Conservation (phyloP, 2,113 vertebrate species). For the Prinia subflava region DNA sequence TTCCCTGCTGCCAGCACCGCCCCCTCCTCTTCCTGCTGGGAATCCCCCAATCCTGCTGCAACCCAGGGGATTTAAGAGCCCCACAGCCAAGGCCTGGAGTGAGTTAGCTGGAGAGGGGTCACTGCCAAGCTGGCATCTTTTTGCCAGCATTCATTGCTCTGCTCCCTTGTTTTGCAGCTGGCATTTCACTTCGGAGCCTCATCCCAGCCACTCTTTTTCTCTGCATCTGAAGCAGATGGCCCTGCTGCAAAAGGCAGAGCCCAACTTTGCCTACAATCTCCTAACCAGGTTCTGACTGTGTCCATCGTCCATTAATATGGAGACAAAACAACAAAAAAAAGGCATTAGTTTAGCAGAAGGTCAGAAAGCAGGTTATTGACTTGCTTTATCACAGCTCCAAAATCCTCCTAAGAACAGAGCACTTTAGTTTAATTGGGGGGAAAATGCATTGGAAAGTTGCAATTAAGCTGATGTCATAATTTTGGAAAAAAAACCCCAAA, state of each 20-base stretch:
- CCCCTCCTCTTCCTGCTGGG: background rate
- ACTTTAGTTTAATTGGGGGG: conserved; percentile 13
- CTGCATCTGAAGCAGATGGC: background rate
- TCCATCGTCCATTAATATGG: background rate
- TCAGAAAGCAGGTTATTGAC: conserved; percentile 6
- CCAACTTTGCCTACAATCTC: background rate
- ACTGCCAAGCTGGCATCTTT: background rate
- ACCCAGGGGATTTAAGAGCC: background rate
- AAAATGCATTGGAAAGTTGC: conserved; percentile 16
- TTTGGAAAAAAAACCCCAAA: background rate
- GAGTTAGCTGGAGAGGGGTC: background rate
- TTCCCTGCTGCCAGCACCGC: background rate
- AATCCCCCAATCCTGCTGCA: background rate
- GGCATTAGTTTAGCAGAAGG: conserved; percentile 35
- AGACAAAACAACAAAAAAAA: background rate
- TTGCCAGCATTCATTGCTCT: background rate
- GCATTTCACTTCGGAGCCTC: background rate
- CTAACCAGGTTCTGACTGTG: background rate
- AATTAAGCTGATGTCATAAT: conserved; percentile 33
- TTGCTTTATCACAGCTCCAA: background rate
- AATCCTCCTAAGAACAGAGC: background rate
- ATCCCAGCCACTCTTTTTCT: background rate
- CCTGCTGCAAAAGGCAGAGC: background rate
- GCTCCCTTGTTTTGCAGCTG: background rate
- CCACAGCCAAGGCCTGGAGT: background rate